Conservation (phyloP, 2,888 invertebrate genomes). For the Ectemnius continuus region DNA sequence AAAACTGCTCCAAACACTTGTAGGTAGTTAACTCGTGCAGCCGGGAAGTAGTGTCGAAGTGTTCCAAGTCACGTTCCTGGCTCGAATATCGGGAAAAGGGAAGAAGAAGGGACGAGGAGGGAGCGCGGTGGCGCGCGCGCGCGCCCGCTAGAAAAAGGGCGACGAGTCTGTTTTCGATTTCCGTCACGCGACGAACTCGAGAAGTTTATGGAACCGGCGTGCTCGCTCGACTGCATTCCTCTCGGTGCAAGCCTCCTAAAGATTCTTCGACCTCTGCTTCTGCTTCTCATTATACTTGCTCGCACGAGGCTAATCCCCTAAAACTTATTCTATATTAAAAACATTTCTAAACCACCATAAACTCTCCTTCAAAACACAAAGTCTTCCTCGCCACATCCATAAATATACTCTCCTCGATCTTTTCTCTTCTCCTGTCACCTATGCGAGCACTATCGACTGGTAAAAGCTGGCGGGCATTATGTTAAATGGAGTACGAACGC, state of each 20-base stretch:
- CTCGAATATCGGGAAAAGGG: conserved; percentile 50
- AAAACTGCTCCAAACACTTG: neutral
- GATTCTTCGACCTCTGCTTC: conserved; percentile 10
- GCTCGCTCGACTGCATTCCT: conserved; percentile 4
- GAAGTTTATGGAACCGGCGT: conserved; percentile 41
- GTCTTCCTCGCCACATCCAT: no score
- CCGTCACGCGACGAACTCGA: conserved; percentile 34
- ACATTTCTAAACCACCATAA: no score
- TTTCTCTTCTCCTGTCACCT: no score
- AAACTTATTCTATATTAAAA: no score
- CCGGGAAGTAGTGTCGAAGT: conserved; percentile 16
- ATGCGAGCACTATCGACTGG: no score
- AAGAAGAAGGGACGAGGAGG: conserved; percentile 26
- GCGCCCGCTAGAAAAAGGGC: conserved; percentile 26
- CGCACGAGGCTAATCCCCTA: no score
- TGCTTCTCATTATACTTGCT: conserved; percentile 10
- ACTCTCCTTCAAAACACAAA: no score
- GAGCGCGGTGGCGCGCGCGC: conserved; percentile 14
- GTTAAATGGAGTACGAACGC: conserved; percentile 37
- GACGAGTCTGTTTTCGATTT: conserved; percentile 51
- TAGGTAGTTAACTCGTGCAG: conserved; percentile 8
- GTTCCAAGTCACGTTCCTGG: conserved; percentile 49
- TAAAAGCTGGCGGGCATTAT: conserved; percentile 24
- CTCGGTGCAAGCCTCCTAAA: conserved; percentile 14
- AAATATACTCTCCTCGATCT: no score